Conservation (phyloP, 2,797 vertebrate species). For the Enoplosus armatus region DNA sequence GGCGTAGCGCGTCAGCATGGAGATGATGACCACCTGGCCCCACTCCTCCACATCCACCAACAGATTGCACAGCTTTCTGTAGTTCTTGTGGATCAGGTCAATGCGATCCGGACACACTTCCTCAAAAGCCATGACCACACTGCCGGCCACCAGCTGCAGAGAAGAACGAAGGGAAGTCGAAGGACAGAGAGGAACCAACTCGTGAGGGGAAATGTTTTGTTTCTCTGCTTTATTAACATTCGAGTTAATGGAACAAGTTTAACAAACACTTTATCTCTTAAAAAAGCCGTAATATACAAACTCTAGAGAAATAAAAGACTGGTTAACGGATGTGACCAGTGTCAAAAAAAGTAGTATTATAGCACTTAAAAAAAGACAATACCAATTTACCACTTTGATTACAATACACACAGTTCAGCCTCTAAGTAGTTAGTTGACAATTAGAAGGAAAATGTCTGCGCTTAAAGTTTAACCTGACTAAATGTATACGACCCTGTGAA, state of each 20-base stretch:
- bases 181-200: not conserved
- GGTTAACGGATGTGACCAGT: conserved; percentile 47
- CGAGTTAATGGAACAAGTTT: conserved; percentile 36
- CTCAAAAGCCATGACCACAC: conserved; percentile 98
- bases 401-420: conserved; percentile 47
- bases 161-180: not conserved
- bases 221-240: not conserved
- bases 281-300: conserved; percentile 30
- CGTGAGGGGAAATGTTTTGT: not conserved
- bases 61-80: conserved; percentile 96
- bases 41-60: conserved; percentile 98
- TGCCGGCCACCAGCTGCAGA: conserved; percentile 94
- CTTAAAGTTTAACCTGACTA: conserved; percentile 49
- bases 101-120: conserved; percentile 98
- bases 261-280: conserved; percentile 29
- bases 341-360: conserved; percentile 35
- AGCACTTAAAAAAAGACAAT: conserved; percentile 46
- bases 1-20: conserved; percentile 97
- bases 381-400: conserved; percentile 73
- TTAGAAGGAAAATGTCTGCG: conserved; percentile 54
- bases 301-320: conserved; percentile 57
- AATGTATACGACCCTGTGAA: conserved; percentile 42
- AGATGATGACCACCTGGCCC: conserved; percentile 98
- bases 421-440: conserved; percentile 57
- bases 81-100: conserved; percentile 98